Evolutionary conservation across 35 echinoderm and acorn worm species (phyloP).

Genomic region (Ophiothrix spiculata): DNA sequence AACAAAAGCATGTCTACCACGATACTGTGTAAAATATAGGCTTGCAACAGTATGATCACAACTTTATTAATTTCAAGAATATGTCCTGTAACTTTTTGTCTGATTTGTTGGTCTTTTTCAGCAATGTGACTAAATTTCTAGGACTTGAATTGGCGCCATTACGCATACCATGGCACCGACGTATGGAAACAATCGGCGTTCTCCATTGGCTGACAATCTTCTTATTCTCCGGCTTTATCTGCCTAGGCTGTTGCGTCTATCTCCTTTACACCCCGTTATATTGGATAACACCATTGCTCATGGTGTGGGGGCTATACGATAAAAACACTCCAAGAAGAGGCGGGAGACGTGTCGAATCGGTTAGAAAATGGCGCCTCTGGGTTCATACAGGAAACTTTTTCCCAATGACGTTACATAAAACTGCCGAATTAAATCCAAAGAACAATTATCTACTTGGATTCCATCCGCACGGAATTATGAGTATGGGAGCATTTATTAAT

Average conservation of each 20-base stretch:
- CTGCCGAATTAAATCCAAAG: constrained; percentile 55
- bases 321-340: constrained; percentile 55
- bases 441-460: constrained; percentile 68
- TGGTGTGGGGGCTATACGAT: constrained; percentile 53
- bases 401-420: constrained; percentile 59
- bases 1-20: no score
- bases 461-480: constrained; percentile 90
- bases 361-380: constrained; percentile 44
- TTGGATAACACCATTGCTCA: constrained; percentile 33
- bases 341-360: constrained; percentile 40
- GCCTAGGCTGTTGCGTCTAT: neutral
- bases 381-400: constrained; percentile 58
- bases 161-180: constrained; percentile 68
- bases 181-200: constrained; percentile 77
- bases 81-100: no score
- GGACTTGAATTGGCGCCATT: constrained; percentile 46
- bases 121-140: no score
- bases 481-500: constrained; percentile 53
- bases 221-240: constrained; percentile 19
- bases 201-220: constrained; percentile 69
- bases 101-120: no score
- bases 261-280: constrained; percentile 46
- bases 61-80: no score
- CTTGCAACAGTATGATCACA: no score
- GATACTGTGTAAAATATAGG: no score